Evolutionary conservation across 1,140 invertebrate species (phyloP).

Genomic region (Apis florea): DNA sequence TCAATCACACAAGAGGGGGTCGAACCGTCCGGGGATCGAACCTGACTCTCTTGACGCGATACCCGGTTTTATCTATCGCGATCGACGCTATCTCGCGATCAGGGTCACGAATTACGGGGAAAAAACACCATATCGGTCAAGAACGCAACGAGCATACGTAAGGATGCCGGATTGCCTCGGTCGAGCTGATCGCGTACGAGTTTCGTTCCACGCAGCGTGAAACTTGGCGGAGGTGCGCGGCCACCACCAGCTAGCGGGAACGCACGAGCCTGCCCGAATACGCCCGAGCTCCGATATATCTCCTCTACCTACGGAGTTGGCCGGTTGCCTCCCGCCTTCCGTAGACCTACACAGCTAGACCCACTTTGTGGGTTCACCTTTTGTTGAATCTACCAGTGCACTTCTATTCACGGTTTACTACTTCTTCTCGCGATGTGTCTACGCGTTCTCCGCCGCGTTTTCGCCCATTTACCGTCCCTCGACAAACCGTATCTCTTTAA

Average conservation of each 20-base stretch:
- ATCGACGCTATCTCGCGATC: slow-evolving; percentile 21
- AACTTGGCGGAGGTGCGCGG: slow-evolving; percentile 73
- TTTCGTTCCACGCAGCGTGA: slow-evolving; percentile 77
- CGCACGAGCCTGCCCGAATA: slow-evolving; percentile 63
- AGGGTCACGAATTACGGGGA: slow-evolving; percentile 7
- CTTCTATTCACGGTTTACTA: slow-evolving; percentile 38
- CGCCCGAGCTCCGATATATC: slow-evolving; percentile 50
- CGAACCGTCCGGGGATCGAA: slow-evolving; percentile 24
- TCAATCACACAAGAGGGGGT: slow-evolving; percentile 15
- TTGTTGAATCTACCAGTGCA: slow-evolving; percentile 46
- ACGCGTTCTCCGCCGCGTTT: not conserved
- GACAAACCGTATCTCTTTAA: not conserved
- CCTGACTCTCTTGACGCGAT: not conserved
- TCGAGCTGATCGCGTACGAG: slow-evolving; percentile 78
- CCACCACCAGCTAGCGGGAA: slow-evolving; percentile 68
- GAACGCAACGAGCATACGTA: slow-evolving; percentile 68
- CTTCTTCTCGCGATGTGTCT: not conserved
- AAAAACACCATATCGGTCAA: slow-evolving; percentile 44
- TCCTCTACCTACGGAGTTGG: slow-evolving; percentile 44
- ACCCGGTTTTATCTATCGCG: not conserved
- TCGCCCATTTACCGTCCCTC: not conserved
- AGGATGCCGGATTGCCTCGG: slow-evolving; percentile 73
- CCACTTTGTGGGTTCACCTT: slow-evolving; percentile 61
- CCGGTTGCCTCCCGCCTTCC: slow-evolving; percentile 58
- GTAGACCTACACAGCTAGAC: slow-evolving; percentile 49